These are phyloP conservation scores for Calcarius lapponicus DNA, from an alignment of 2,797 vertebrate genomes.

Conservation along the genomic window DNA sequence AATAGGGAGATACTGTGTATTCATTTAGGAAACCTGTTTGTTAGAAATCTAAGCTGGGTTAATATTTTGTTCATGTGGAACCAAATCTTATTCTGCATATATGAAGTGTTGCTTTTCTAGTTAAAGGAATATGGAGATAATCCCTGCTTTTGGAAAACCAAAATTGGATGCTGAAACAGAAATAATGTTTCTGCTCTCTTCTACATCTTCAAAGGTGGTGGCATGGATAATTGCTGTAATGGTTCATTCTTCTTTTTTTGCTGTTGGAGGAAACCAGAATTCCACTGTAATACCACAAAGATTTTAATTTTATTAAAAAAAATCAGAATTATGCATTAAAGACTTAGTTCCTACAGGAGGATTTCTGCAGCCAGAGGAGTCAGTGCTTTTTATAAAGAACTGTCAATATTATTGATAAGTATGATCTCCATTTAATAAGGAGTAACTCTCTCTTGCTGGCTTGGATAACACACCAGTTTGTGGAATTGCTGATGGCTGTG, in stretches of 20 bases:
- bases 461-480: background rate
- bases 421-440: background rate
- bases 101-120: background rate
- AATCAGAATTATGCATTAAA: background rate
- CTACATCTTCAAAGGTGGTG: background rate
- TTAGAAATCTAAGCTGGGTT: background rate
- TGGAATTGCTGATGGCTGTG: background rate
- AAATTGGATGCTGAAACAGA: background rate
- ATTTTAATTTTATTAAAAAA: background rate
- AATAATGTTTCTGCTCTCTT: background rate
- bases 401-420: slow-evolving; percentile 30
- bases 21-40: background rate
- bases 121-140: background rate
- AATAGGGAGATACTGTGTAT: background rate
- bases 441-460: background rate
- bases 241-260: background rate
- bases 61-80: background rate
- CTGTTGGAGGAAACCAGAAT: background rate
- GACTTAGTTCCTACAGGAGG: background rate
- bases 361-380: slow-evolving; percentile 3
- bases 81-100: background rate
- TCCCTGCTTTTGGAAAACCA: background rate
- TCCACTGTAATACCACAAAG: background rate
- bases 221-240: background rate
- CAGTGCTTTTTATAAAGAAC: background rate